Base-by-base conservation (phyloP, 2,888 invertebrate species). In the Petrolisthes cinctipes region DNA sequence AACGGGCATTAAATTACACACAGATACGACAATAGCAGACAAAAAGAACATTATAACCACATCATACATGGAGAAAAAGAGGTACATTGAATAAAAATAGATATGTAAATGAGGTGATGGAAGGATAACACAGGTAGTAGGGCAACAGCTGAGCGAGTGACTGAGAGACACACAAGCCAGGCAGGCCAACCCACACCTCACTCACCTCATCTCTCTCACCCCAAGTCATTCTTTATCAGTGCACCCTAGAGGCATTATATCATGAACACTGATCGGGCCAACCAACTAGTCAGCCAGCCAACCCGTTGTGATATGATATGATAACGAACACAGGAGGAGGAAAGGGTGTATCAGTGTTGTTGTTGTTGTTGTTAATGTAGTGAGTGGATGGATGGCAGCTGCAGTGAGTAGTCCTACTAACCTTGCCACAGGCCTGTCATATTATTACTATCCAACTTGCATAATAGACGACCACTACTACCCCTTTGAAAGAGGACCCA, bases 121-220 rank as follows among this genome's bases (percentile, higher is more conserved):
- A 37, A 37, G 37, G 84, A 20, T 75, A 79, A 75, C 86, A 86
- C 86, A 86, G 86, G 86, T 83, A 86, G 86, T 86, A 73, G 86
- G 86, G 82, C 57, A 86, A 83, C 86, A 84, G 83, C 83, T 83
- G 83, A 83, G 83, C 37, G 71, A 9, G 75, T 83, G 83, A 83
- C 79, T 56, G 71, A 9, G 75, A 6, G 23, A 80, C 76, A 66
- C 56, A 82, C 61, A 83, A 66, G 66, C 81, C 81, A 23, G 7
- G 20, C 37, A 37, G 76, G 11, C 76, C 76, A 6, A 11, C 51
- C 1, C 23, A 37, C 51, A 23, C 51, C 76, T 11, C 81, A 37
- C 81, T 81, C 82, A 82, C 68, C 82, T 54, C 53, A n/a, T 6
- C n/a, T 53, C 53, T 14, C 54, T 53, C 4, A 9, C 23, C 11